Base-by-base conservation (phyloP, 2,113 vertebrate genomes). In the Sinocyclocheilus grahami region DNA sequence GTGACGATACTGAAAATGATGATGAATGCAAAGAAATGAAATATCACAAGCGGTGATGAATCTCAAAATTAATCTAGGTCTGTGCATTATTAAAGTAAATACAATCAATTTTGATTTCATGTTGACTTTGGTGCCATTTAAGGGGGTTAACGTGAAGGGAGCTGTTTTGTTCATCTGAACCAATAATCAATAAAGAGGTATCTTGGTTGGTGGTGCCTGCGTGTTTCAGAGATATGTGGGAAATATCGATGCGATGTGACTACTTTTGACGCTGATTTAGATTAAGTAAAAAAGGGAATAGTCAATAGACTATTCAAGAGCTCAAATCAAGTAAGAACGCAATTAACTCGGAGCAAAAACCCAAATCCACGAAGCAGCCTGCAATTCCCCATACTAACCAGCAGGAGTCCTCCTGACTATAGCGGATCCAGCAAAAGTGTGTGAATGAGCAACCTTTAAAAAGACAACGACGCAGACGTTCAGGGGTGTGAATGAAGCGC, bases 371-470 rank as follows among this genome's bases (percentile, higher is more conserved):
- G 9, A 80, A 1, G 20, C 46, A 77, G 46, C 46, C 20, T 89
- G 86, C 75, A 89, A 60, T 80, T 71, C 48, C 80, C 39, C 51
- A 62, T 60, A 33, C 22, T 88, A 80, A 53, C 89, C 89, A 90
- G 87, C 87, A 87, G 89, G 83, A 88, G 87, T 90, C 89, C 87
- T 88, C 87, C 85, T 87, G 89, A 80, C 79, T 80, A 84, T 77
- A 84, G 78, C 69, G 48, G 82, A 88, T 30, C 18, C 69, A 79
- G 71, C 33, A 63, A 18, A 30, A 75, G 87, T 7, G 69, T 79
- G 78, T 87, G 65, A 87, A 83, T 78, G 83, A 85, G 67, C 27
- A 84, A 67, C 27, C 51, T 72, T 88, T 84, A 86, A 63, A 80
- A 63, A 82, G 60, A 65, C 37, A 33, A 33, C 0, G 37, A 77